Conservation (phyloP, 1,140 invertebrate species). For the Pentalonia nigronervosa region DNA sequence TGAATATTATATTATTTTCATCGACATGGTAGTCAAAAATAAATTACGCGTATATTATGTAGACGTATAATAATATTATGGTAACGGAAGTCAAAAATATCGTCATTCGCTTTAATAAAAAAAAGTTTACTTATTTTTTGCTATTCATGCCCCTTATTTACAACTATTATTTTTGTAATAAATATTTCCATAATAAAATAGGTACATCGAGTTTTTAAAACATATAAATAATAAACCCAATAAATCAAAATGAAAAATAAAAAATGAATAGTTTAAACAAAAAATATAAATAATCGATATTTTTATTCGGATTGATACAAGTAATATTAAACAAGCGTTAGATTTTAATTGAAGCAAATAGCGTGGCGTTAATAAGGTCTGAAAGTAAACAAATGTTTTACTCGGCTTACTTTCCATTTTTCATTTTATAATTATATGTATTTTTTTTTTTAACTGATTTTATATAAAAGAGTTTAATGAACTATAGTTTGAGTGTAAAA, state of each 20-base stretch:
- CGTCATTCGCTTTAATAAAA: neutral
- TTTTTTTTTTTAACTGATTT: neutral
- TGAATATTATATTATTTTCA: neutral
- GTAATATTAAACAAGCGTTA: neutral
- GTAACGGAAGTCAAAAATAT: neutral
- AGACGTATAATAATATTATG: neutral
- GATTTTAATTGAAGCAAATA: neutral
- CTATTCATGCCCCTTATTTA: neutral
- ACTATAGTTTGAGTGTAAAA: neutral
- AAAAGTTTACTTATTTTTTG: neutral
- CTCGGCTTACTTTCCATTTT: neutral
- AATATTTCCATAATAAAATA: conserved; percentile 6
- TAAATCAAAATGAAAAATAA: conserved; percentile 11
- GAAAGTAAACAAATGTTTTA: conserved; percentile 7
- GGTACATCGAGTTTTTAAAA: neutral
- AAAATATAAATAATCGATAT: conserved; percentile 15
- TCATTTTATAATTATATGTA: neutral
- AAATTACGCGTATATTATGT: neutral
- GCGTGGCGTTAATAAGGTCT: neutral
- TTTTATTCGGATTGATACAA: neutral
- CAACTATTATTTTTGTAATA: neutral
- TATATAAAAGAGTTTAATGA: neutral
- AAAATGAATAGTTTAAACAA: conserved; percentile 20
- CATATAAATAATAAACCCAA: neutral
- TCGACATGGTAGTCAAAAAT: neutral